A percentile compares a stretch with the other conserved stretches of the same genome.
These are phyloP conservation scores for Cheumatopsyche charites DNA, from an alignment of 1,140 invertebrate species.

Conservation along the genomic window DNA sequence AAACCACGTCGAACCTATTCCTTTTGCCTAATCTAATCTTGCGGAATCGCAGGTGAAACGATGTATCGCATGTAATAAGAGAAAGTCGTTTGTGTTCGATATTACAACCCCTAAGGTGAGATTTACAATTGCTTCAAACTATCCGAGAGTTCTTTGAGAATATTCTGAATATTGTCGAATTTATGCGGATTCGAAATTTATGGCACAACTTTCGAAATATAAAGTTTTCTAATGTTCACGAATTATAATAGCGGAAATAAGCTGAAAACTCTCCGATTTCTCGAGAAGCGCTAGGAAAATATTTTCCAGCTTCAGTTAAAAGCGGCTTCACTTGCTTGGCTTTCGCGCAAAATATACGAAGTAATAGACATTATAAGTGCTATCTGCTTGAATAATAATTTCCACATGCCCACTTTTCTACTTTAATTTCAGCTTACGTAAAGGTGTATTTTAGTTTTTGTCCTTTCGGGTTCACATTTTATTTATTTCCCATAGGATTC, in stretches of 20 bases:
- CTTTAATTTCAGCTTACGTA: constrained; percentile 6
- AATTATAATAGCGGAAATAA: constrained; percentile 24
- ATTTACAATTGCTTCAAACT: too few relatives aligned
- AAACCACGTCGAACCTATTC: constrained; percentile 20
- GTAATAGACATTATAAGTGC: neutral
- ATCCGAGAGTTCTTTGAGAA: too few relatives aligned
- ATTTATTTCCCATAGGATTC: too few relatives aligned
- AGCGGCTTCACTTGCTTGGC: constrained; percentile 1
- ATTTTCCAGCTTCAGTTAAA: neutral
- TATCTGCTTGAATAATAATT: neutral
- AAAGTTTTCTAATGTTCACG: constrained; percentile 4
- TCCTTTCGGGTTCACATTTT: too few relatives aligned
- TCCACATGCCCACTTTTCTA: too few relatives aligned
- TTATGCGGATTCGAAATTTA: constrained; percentile 1
- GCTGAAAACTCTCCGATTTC: neutral
- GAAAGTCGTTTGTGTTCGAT: too few relatives aligned
- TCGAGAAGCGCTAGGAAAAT: neutral
- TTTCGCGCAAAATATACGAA: constrained; percentile 9
- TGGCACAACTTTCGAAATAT: constrained; percentile 4
- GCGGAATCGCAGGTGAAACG: neutral
- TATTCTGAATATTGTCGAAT: too few relatives aligned
- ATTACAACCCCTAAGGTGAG: too few relatives aligned
- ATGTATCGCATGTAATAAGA: neutral
- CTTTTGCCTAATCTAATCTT: constrained; percentile 16
- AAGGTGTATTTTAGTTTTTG: too few relatives aligned